phyloP scores from a whole-genome alignment of 2,888 invertebrate genomes.

The Icerya purchasi region DNA sequence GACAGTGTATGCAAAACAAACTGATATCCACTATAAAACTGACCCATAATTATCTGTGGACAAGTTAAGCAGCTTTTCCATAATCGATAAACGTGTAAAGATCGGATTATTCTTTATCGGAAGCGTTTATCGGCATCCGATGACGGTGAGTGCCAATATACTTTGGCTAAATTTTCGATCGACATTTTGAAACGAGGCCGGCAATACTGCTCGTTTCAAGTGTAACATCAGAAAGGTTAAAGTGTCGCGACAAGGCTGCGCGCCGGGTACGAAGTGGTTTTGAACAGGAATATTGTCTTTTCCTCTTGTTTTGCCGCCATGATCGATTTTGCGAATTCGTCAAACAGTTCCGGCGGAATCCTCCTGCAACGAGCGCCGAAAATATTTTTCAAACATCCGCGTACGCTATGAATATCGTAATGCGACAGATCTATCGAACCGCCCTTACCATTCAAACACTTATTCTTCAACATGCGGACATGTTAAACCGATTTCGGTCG shows the following conservation, averaged over 20 bases:
- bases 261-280: constrained; percentile 68
- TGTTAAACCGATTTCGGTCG: constrained; percentile 71
- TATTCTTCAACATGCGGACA: constrained; percentile 52
- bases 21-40: constrained; percentile 37
- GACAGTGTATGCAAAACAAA: constrained; percentile 9
- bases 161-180: constrained; percentile 60
- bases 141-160: constrained; percentile 86
- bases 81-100: constrained; percentile 39
- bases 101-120: no score
- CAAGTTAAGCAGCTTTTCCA: constrained; percentile 45
- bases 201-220: constrained; percentile 64
- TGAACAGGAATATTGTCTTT: constrained; percentile 30
- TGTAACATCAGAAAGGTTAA: constrained; percentile 81
- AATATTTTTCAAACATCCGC: constrained; percentile 88
- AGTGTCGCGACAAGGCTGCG: constrained; percentile 80
- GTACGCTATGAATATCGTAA: constrained; percentile 63
- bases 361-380: constrained; percentile 76
- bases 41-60: constrained; percentile 55
- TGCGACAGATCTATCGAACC: constrained; percentile 49
- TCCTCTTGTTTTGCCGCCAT: constrained; percentile 10
- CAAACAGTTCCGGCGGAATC: constrained; percentile 59
- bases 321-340: constrained; percentile 31
- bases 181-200: constrained; percentile 81
- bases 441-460: constrained; percentile 48
- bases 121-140: no score